Conservation (phyloP, 2,797 vertebrate genomes). For the Aplochiton taeniatus region DNA sequence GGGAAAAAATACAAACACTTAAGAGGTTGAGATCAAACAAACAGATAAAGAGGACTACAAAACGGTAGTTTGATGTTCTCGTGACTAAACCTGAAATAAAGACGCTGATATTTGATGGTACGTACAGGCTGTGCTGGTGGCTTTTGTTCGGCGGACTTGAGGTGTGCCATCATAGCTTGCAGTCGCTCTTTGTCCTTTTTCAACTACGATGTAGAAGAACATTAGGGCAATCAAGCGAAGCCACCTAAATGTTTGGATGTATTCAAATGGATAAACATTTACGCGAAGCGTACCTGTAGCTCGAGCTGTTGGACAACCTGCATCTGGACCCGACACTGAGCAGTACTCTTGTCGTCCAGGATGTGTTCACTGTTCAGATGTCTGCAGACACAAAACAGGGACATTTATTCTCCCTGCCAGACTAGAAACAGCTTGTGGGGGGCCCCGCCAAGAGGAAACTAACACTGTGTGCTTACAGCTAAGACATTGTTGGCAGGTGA, state of each 20-base stretch:
- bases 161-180: constrained; percentile 99
- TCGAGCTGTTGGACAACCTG: constrained; percentile 99
- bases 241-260: background rate
- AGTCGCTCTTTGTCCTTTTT: constrained; percentile 98
- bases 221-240: constrained; percentile 12
- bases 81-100: background rate
- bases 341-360: constrained; percentile 98
- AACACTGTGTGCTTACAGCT: too few relatives aligned
- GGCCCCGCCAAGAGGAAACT: too few relatives aligned
- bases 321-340: constrained; percentile 99
- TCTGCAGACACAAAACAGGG: constrained; percentile 72
- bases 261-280: background rate
- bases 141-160: constrained; percentile 97
- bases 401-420: too few relatives aligned
- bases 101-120: constrained; percentile 33
- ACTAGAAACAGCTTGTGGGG: too few relatives aligned
- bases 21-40: background rate
- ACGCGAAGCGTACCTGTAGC: constrained; percentile 82
- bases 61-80: background rate
- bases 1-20: background rate
- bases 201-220: constrained; percentile 74
- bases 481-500: too few relatives aligned
- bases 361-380: constrained; percentile 97
- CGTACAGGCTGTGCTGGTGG: constrained; percentile 91
- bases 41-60: background rate